These are phyloP conservation scores for Otolemur garnettii DNA, from an alignment of 2,113 vertebrate genomes.

Conservation along the genomic window DNA sequence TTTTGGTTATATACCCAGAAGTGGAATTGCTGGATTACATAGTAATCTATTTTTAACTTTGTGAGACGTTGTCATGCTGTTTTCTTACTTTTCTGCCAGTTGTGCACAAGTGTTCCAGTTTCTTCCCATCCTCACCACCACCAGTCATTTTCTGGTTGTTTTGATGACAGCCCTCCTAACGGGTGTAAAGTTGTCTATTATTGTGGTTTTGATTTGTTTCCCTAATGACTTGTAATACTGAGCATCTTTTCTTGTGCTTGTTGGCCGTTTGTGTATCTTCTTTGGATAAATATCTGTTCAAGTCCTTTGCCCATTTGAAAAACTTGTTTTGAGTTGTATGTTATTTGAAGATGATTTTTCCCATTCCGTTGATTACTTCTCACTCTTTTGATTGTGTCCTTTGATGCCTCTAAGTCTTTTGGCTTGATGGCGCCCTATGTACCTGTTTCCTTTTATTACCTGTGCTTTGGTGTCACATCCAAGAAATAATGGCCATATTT, in stretches of 20 bases:
- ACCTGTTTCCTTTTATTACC: conserved; percentile 4
- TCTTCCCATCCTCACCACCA: not conserved
- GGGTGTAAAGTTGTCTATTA: not conserved
- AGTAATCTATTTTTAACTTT: not conserved
- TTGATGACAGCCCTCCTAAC: not conserved
- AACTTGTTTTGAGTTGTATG: not conserved
- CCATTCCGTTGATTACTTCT: not conserved
- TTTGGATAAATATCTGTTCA: conserved; percentile 4
- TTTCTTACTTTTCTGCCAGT: not conserved
- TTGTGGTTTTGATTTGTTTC: conserved; percentile 15
- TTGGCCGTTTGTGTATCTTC: not conserved
- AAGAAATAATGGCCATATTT: conserved; percentile 48
- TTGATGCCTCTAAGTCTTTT: not conserved
- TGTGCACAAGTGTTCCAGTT: not conserved
- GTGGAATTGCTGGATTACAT: not conserved
- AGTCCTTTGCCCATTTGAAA: not conserved
- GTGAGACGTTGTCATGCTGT: not conserved
- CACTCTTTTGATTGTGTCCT: not conserved
- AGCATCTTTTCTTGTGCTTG: not conserved
- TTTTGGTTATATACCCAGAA: not conserved
- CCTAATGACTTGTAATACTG: not conserved
- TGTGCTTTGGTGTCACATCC: not conserved
- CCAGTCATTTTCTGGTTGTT: not conserved
- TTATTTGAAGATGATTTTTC: conserved; percentile 26
- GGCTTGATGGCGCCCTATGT: not conserved